Base-by-base conservation (phyloP, 2,113 vertebrate species). In the Ornithorhynchus anatinus region DNA sequence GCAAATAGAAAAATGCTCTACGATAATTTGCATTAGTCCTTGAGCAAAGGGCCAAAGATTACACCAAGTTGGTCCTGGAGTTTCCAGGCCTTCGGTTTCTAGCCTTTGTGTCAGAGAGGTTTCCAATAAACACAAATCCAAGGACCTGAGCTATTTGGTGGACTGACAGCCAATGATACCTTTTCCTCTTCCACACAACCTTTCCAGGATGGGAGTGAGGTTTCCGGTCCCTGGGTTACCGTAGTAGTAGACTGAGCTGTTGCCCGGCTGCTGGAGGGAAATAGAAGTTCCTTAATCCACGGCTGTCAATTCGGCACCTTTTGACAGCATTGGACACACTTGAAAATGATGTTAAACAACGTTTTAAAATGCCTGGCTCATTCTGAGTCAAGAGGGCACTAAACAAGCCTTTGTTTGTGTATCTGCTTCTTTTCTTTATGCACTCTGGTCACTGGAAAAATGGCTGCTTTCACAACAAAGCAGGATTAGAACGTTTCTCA, bases 361-460 rank as follows among this genome's bases (percentile, higher is more conserved):
- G 33, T 69, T 44, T n/a, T 38, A 40, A 53, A 69, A 68, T 31
- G 11, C 6, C 16, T 27, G 43, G 16, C 27, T 38, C 25, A 58
- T 35, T 69, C 79, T 69, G 39, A 65, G 56, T 83, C 60, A 51
- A 64, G 36, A 42, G 19, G 25, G 50, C 58, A 59, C 58, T 72
- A 65, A 50, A 22, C 25, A 77, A 75, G 32, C 25, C 57, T 31
- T 57, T 50, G 19, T 62, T 59, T 40, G 48, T 22, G 20, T 58
- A 52, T 47, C 42, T 43, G 35, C 29, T 63, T 29, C 3, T 29
- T 38, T 53, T 58, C 23, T 3, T 1, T 3, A 66, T 51, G 25
- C 32, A 32, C 8, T 59, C 48, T 80, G 38, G 40, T 37, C 44
- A 71, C 57, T 44, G 29, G 31, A 59, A 33, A n/a, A 44, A 53